phyloP scores from a whole-genome alignment of 2,113 vertebrate species.

The Tyrannus savana region DNA sequence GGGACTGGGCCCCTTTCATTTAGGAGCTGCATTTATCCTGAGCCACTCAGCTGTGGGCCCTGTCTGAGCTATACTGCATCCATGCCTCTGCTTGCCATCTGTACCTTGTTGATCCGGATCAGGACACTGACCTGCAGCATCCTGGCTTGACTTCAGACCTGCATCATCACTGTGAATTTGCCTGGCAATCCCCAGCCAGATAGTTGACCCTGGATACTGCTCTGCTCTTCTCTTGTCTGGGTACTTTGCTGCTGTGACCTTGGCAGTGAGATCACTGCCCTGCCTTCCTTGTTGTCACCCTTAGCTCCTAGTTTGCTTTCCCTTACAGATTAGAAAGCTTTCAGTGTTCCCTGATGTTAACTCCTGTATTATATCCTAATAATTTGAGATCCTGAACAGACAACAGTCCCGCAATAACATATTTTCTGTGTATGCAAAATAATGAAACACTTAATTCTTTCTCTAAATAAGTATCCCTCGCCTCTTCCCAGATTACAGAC shows the following conservation, averaged over 20 bases:
- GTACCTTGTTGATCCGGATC: background rate
- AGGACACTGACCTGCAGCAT: background rate
- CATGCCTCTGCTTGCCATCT: background rate
- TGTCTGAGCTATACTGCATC: rapidly evolving
- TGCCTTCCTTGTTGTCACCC: background rate
- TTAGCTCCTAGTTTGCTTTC: background rate
- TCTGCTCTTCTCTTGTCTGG: background rate
- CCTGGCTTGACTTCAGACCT: background rate
- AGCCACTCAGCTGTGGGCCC: rapidly evolving
- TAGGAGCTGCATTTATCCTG: background rate
- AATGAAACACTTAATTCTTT: background rate
- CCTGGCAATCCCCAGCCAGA: background rate
- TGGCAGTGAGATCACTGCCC: background rate
- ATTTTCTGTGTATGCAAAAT: background rate
- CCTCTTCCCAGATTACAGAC: background rate
- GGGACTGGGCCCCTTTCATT: background rate
- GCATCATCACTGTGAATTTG: background rate
- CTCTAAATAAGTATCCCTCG: background rate
- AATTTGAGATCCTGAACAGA: background rate
- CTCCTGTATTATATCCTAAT: background rate
- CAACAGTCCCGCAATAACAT: background rate
- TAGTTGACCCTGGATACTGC: background rate
- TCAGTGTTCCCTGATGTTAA: background rate
- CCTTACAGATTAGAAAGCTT: background rate
- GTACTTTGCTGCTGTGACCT: background rate